These are phyloP conservation scores for Epizoanthus illoricatus DNA, from an alignment of 92 coral and sea anemone genomes.

Conservation along the genomic window DNA sequence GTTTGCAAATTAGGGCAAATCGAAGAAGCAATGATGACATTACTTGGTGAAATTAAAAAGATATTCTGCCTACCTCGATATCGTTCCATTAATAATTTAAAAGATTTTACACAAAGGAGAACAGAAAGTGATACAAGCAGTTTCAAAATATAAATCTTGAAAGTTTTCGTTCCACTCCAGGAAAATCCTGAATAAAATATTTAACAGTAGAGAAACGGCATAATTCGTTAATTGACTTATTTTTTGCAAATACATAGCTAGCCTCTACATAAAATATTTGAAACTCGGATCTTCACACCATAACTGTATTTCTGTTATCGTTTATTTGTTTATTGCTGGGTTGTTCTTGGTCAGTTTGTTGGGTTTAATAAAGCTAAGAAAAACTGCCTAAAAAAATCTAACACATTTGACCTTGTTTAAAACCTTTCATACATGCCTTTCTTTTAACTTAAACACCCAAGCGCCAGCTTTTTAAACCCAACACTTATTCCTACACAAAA, in stretches of 20 bases:
- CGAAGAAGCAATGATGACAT: constrained; percentile 3
- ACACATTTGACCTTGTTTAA: neutral
- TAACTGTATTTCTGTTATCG: too few species aligned
- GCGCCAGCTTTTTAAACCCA: neutral
- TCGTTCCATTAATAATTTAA: constrained; percentile 17
- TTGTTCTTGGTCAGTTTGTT: neutral
- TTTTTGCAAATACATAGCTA: too few species aligned
- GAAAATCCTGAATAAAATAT: neutral
- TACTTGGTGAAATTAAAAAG: constrained; percentile 16
- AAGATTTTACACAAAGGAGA: neutral
- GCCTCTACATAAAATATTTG: neutral
- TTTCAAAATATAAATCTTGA: neutral
- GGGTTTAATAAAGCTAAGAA: neutral
- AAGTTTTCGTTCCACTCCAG: neutral
- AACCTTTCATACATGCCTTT: neutral
- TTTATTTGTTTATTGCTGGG: too few species aligned
- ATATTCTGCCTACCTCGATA: constrained; percentile 3
- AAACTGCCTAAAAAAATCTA: neutral
- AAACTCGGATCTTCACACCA: neutral
- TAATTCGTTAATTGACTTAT: too few species aligned
- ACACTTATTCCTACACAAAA: neutral
- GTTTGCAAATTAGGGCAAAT: neutral
- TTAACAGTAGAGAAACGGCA: too few species aligned
- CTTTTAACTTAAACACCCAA: neutral
- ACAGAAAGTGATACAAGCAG: neutral